phyloP scores from a whole-genome alignment of 2,888 invertebrate genomes.

The Phymatocera aterrima region DNA sequence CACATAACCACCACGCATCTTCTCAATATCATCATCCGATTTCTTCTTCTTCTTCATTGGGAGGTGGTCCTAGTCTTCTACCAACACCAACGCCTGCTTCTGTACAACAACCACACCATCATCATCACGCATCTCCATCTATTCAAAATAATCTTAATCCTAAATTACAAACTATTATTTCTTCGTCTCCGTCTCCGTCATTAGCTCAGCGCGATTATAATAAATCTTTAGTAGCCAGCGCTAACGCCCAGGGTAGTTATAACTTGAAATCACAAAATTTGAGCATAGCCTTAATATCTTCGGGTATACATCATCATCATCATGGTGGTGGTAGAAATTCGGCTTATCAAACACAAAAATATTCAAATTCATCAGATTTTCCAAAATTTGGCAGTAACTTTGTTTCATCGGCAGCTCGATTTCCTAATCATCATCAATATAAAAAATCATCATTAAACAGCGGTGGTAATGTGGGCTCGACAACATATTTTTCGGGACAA shows the following conservation, averaged over 20 bases:
- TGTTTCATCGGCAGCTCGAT: conserved; percentile 30
- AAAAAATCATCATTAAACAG: conserved; percentile 13
- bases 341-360: conserved; percentile 22
- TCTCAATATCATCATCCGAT: conserved; percentile 55
- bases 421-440: conserved; percentile 13
- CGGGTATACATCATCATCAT: conserved; percentile 36
- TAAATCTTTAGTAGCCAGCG: conserved; percentile 50
- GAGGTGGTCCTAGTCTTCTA: conserved; percentile 63
- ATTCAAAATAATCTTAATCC: conserved; percentile 55
- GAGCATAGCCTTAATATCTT: conserved; percentile 42
- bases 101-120: conserved; percentile 44
- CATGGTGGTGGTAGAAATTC: not conserved
- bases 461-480: conserved; percentile 53
- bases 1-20: conserved; percentile 60
- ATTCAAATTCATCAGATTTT: conserved; percentile 31
- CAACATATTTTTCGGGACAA: conserved; percentile 53
- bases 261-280: conserved; percentile 43
- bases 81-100: conserved; percentile 63
- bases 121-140: conserved; percentile 51
- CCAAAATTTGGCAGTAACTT: conserved; percentile 47
- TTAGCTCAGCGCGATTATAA: conserved; percentile 56
- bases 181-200: too few relatives aligned
- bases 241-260: conserved; percentile 43
- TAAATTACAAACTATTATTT: conserved; percentile 46
- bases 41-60: conserved; percentile 43